Conservation (phyloP, 2,113 vertebrate species). For the Anguilla japonica region DNA sequence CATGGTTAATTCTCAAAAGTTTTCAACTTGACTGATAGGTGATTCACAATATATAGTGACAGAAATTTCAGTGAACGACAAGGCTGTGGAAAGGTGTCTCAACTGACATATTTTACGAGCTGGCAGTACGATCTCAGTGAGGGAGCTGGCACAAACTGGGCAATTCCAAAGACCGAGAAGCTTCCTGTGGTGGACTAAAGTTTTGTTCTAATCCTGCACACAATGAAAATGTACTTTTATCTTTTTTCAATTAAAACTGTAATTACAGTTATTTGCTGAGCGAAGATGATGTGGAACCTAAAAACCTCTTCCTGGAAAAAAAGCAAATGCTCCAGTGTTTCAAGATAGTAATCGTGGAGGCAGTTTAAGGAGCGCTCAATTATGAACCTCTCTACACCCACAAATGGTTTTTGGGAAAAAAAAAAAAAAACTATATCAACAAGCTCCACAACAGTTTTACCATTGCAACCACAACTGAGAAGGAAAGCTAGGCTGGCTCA, state of each 20-base stretch:
- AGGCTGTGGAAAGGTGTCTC: not conserved
- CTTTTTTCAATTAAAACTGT: constrained; percentile 7
- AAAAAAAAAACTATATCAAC: not conserved
- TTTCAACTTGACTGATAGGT: not conserved
- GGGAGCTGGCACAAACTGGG: not conserved
- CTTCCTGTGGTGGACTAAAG: not conserved
- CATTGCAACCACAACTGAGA: too few relatives aligned
- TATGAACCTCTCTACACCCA: not conserved
- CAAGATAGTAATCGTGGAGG: constrained; percentile 9
- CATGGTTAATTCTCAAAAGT: not conserved
- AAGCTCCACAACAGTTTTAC: not conserved
- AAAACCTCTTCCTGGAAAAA: constrained; percentile 1
- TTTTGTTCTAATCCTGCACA: constrained; percentile 5
- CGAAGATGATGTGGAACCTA: not conserved
- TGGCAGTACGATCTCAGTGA: not conserved
- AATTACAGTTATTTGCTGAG: constrained; percentile 24
- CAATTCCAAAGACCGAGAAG: not conserved
- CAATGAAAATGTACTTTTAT: not conserved
- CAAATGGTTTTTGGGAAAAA: not conserved
- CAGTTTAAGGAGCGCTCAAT: not conserved
- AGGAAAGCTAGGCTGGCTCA: not conserved
- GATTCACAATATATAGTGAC: not conserved
- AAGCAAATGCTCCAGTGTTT: constrained; percentile 1
- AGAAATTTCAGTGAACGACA: not conserved
- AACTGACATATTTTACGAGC: not conserved